Conservation (phyloP, 2,797 vertebrate genomes). For the Hyperoplus immaculatus region DNA sequence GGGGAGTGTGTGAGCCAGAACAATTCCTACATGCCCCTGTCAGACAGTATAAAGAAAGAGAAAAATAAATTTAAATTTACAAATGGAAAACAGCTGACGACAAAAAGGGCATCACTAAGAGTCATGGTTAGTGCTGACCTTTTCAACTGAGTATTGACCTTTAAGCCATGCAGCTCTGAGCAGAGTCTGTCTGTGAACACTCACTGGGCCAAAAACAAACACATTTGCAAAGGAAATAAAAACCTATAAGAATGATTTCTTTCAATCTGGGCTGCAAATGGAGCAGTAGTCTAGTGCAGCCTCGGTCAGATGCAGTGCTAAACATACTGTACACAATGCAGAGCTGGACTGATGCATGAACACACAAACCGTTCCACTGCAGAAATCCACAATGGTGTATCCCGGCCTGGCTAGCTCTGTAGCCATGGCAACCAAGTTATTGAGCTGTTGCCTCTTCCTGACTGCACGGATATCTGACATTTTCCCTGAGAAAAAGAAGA, state of each 20-base stretch:
- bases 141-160: slow-evolving; percentile 46
- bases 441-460: slow-evolving; percentile 95
- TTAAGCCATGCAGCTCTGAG: slow-evolving; percentile 32
- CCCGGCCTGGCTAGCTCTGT: slow-evolving; percentile 88
- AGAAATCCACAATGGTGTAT: slow-evolving; percentile 94
- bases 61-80: slow-evolving; percentile 46
- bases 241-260: slow-evolving; percentile 9
- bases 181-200: slow-evolving; percentile 9
- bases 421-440: slow-evolving; percentile 94
- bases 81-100: slow-evolving; percentile 41
- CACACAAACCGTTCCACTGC: slow-evolving; percentile 94
- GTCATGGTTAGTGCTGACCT: slow-evolving; percentile 49
- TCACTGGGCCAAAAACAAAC: slow-evolving; percentile 4
- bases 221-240: slow-evolving; percentile 22
- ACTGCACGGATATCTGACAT: slow-evolving; percentile 92
- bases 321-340: slow-evolving; percentile 34
- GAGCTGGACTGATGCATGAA: slow-evolving; percentile 51
- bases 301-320: slow-evolving; percentile 29
- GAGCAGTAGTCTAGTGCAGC: slow-evolving; percentile 27
- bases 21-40: slow-evolving; percentile 97
- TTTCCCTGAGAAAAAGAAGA: slow-evolving; percentile 86
- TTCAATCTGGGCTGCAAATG: slow-evolving; percentile 41
- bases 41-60: slow-evolving; percentile 53
- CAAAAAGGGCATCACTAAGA: slow-evolving; percentile 34
- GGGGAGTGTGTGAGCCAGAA: slow-evolving; percentile 92